Percentiles rank a stretch among this genome's conserved stretches.
Evolutionary conservation across 2,113 vertebrate species (phyloP).

Genomic region (Setophaga petechia): DNA sequence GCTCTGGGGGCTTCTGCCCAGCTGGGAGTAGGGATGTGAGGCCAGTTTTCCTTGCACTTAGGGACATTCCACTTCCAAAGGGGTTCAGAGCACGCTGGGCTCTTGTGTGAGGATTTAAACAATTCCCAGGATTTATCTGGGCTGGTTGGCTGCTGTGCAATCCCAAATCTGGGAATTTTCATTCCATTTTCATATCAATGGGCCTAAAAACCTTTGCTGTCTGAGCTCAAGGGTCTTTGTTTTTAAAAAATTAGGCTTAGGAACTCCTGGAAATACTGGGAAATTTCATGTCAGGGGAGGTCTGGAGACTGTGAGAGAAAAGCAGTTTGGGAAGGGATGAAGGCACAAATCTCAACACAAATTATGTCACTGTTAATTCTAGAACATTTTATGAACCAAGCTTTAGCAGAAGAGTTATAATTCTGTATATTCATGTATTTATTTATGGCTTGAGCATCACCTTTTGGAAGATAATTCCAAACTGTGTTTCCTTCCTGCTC

Average conservation of each 20-base stretch:
- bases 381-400: background rate
- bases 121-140: background rate
- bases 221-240: background rate
- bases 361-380: background rate
- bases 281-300: no score
- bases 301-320: background rate
- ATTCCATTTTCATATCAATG: background rate
- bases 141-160: background rate
- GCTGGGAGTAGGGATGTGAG: background rate
- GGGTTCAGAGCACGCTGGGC: background rate
- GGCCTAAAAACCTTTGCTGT: background rate
- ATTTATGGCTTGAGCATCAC: background rate
- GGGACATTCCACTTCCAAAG: rapidly evolving
- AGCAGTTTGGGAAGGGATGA: background rate
- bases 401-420: background rate
- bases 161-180: background rate
- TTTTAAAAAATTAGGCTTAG: background rate
- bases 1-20: rapidly evolving
- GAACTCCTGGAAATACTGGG: background rate
- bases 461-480: background rate
- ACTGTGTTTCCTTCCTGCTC: background rate
- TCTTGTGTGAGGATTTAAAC: background rate
- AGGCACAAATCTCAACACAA: background rate
- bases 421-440: background rate
- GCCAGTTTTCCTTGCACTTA: background rate